A percentile compares a stretch with the other conserved stretches of the same genome.
Conservation (phyloP, 2,797 vertebrate genomes). For the Etheostoma perlongum region DNA sequence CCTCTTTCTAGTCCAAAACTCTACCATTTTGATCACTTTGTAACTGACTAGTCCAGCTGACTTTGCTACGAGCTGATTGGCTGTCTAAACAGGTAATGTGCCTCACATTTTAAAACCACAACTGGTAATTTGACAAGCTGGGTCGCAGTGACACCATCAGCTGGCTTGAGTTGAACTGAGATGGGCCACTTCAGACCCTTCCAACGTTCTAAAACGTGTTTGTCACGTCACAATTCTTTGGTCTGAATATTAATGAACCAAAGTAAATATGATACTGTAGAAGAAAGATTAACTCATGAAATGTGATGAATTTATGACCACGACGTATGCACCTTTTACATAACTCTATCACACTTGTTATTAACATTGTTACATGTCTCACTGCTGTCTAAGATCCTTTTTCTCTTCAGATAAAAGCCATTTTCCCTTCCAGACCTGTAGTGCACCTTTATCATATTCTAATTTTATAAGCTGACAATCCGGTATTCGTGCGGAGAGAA, state of each 20-base stretch:
- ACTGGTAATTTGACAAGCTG: no score
- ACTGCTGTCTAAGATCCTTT: conserved; percentile 46
- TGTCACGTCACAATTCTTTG: no score
- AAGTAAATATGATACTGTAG: background rate
- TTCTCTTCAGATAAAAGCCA: conserved; percentile 43
- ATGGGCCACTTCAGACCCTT: no score
- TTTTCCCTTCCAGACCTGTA: conserved; percentile 33
- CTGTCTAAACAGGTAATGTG: no score
- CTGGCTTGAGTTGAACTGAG: no score
- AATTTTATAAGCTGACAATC: conserved; percentile 31
- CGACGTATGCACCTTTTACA: background rate
- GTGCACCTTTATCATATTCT: conserved; percentile 21
- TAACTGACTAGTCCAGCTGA: no score
- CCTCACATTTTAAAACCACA: no score
- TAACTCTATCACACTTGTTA: background rate
- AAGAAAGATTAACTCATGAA: background rate
- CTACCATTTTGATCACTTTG: no score
- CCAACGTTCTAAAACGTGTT: no score
- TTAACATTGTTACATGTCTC: conserved; percentile 11
- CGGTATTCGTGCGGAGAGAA: conserved; percentile 1
- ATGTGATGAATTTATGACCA: conserved; percentile 5
- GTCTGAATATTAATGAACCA: background rate
- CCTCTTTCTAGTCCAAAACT: no score
- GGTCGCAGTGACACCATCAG: no score
- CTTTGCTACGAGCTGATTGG: no score